Evolutionary conservation across 2,797 vertebrate genomes (phyloP), one percentile per base, ranked within the genome.

Genomic region (Octomys mimax): DNA sequence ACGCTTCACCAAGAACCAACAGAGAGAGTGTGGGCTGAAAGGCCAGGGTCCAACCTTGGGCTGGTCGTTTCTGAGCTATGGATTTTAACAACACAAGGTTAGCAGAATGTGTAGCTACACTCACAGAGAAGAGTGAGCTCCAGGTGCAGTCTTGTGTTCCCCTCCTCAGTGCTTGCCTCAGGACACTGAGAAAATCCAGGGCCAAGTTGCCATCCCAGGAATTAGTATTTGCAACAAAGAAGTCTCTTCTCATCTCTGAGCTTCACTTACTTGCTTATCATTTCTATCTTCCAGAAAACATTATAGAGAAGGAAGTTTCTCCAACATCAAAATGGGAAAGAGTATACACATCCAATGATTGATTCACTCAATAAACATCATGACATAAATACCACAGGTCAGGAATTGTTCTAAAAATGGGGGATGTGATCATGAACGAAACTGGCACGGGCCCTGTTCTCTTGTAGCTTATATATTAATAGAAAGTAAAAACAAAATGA

Each of bases 201-300:
- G 85, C 31, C 82, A 98, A 96, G 94, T 97, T 98, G 97, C 97
- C 97, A 96, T 82, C 90, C 86, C 93, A 85, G 82, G 96, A 94
- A 94, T 82, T 24, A 98, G 94, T 98, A 28, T 61, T 96, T 96
- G 91, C 80, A 94, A 68, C 75, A 66, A 39, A 79, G 66, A 61
- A 42, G 18, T 90, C 52, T 88, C 16, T 49, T 79, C 39, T 80
- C 36, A 19, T 52, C 54, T 66, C 73, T 78, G 77, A 73, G 52
- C 86, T 54, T 62, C 39, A 24, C n/a, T 92, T 28, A 39, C 36
- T 66, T 62, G 68, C 14, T 92, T 36, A 75, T 49, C 57, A 49
- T 92, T 52, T 64, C 62, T 94, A 6, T 71, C 31, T 96, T 75
- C 39, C 59, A 79, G 78, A 61, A 94, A 96, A 68, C 24, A 59